Conservation (phyloP, 1,140 invertebrate species). For the Vollenhovia emeryi region DNA sequence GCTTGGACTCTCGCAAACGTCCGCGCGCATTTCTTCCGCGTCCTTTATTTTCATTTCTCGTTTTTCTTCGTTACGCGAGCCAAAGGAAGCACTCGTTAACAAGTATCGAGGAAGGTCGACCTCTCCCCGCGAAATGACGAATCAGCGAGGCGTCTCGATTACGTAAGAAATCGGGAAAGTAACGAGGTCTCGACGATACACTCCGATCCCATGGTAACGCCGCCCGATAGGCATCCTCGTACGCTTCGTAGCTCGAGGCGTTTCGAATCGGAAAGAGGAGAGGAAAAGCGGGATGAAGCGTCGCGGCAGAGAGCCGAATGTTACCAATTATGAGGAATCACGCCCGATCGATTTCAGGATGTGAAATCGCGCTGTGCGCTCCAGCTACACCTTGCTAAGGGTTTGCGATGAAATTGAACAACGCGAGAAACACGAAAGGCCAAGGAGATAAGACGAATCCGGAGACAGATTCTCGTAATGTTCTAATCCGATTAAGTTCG, state of each 20-base stretch:
- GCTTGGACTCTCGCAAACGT: neutral
- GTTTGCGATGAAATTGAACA: conserved; percentile 30
- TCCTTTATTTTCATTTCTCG: conserved; percentile 10
- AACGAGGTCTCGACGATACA: conserved; percentile 64
- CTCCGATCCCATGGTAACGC: conserved; percentile 76
- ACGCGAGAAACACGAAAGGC: conserved; percentile 38
- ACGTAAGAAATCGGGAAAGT: conserved; percentile 65
- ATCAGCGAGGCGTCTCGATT: conserved; percentile 62
- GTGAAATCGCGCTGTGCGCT: conserved; percentile 71
- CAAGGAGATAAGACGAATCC: neutral
- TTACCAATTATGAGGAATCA: conserved; percentile 80
- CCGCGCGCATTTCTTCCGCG: neutral
- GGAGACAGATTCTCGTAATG: conserved; percentile 1
- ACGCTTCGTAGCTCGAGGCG: conserved; percentile 42
- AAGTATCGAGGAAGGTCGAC: conserved; percentile 35
- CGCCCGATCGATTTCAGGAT: conserved; percentile 77
- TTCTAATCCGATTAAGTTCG: conserved; percentile 35
- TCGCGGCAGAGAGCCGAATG: conserved; percentile 69
- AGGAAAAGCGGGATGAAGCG: conserved; percentile 32
- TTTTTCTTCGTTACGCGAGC: conserved; percentile 35
- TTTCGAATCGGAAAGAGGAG: conserved; percentile 63
- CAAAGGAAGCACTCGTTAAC: conserved; percentile 48
- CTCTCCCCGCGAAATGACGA: conserved; percentile 51
- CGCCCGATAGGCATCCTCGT: conserved; percentile 34
- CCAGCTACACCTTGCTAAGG: conserved; percentile 55